A percentile compares a stretch with the other conserved stretches of the same genome.
Conservation (phyloP, 1,140 invertebrate genomes). For the Drosophila orosa region DNA sequence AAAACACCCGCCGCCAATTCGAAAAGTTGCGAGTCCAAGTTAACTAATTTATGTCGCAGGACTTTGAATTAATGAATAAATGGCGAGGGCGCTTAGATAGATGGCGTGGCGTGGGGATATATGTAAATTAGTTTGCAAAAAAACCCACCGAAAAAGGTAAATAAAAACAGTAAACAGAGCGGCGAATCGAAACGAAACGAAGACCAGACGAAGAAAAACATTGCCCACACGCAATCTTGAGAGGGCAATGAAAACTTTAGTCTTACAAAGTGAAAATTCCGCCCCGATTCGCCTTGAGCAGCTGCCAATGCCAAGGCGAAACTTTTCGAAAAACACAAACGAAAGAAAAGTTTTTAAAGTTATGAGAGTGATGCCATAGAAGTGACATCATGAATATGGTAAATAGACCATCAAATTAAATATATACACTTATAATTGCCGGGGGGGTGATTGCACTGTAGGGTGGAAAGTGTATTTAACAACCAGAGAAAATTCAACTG, state of each 20-base stretch:
- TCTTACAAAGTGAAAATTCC: conserved; percentile 73
- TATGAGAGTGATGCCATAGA: conserved; percentile 36
- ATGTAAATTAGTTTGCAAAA: conserved; percentile 75
- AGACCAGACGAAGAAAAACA: conserved; percentile 43
- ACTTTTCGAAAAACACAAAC: conserved; percentile 24
- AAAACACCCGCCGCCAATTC: conserved; percentile 53
- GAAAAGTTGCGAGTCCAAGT: conserved; percentile 58
- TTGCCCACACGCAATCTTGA: conserved; percentile 73
- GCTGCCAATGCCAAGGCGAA: conserved; percentile 53
- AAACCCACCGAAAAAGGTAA: conserved; percentile 46
- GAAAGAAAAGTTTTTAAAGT: conserved; percentile 40
- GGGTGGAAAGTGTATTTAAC: conserved; percentile 34
- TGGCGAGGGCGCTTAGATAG: conserved; percentile 77
- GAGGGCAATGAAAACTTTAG: conserved; percentile 77
- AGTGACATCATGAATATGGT: conserved; percentile 55
- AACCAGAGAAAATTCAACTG: conserved; percentile 20
- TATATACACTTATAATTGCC: conserved; percentile 50
- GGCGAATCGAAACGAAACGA: conserved; percentile 42
- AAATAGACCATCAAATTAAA: conserved; percentile 53
- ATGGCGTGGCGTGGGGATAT: conserved; percentile 59
- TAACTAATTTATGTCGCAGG: conserved; percentile 83
- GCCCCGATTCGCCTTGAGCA: conserved; percentile 44
- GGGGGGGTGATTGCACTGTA: conserved; percentile 9
- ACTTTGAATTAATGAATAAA: conserved; percentile 83
- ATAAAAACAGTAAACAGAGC: conserved; percentile 51